Base-by-base conservation (phyloP, 2,888 invertebrate genomes). In the Resseliella maxima region DNA sequence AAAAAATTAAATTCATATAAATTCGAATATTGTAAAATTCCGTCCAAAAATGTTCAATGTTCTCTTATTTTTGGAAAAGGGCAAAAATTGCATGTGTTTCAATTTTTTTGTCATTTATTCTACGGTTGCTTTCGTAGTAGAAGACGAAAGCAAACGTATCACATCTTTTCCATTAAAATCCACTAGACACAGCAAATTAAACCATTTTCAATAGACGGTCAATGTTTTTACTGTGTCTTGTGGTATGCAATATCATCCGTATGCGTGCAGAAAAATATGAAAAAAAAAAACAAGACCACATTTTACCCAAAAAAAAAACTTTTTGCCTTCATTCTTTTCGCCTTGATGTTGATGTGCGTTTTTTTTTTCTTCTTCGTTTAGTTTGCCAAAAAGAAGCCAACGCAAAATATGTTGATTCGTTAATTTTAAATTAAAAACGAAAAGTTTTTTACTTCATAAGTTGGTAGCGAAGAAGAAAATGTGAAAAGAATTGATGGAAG, bases 361-460 rank as follows among this genome's bases (percentile, higher is more conserved):
- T 2, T 24, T 12, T 59, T 27, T 59, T 27, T 59, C 15, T 59
- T 3, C 12, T 6, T 59, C 24, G 1, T 31, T 72, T 6, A 2
- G 1, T 31, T 31, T 18, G 31, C 12, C 31, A 35, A 31, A n/a
- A 31, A 72, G 35, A 72, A 72, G 72, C 31, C 72, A 72, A 72
- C 31, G 5, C 31, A 31, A 72, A 72, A 72, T 72, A 72, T 72
- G 72, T 72, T 35, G 72, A 72, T 72, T 72, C 72, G 72, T 72
- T 72, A 72, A 72, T 72, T 72, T 72, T 72, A 72, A 72, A 72
- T 72, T 72, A 72, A 72, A 72, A 27, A 72, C 72, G 31, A 27
- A 72, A 31, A 72, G 15, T 72, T 72, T 72, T 72, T 72, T 31
- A 59, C 59, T 24, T 59, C 59, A 59, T 59, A 59, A 59, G 59